phyloP scores from a whole-genome alignment of 53 echinoderm and acorn worm species.

The Zoroaster sp. region DNA sequence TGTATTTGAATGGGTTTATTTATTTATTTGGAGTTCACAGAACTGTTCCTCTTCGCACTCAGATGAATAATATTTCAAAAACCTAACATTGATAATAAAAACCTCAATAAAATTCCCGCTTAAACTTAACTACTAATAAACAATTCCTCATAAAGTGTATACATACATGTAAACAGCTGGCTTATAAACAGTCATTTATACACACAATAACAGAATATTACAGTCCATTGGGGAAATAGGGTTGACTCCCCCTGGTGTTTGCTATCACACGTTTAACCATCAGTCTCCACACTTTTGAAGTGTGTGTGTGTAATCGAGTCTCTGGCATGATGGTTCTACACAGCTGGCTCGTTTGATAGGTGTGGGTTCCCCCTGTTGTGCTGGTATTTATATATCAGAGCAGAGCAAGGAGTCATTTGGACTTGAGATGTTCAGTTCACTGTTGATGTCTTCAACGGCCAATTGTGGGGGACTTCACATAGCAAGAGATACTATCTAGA shows the following conservation, averaged over 20 bases:
- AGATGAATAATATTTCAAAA: background rate
- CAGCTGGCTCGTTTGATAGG: background rate
- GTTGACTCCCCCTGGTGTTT: background rate
- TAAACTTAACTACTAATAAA: background rate
- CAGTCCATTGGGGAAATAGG: background rate
- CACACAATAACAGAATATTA: background rate
- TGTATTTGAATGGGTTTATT: too few relatives aligned
- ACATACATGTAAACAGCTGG: background rate
- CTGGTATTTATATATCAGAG: constrained; percentile 30
- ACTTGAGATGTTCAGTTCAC: background rate
- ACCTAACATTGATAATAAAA: background rate
- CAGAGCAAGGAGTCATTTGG: background rate
- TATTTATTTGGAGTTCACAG: too few relatives aligned
- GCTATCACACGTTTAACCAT: background rate
- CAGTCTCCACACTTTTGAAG: background rate
- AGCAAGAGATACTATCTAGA: background rate
- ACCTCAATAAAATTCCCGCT: background rate
- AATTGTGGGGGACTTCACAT: background rate
- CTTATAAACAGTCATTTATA: constrained; percentile 13
- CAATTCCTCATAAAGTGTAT: background rate
- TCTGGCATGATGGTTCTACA: background rate
- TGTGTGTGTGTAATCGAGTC: background rate
- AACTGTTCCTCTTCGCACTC: background rate
- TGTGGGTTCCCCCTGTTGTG: constrained; percentile 25
- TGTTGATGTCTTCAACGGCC: too few relatives aligned